phyloP scores from a whole-genome alignment of 1,140 invertebrate species.

The Hycleus phaleratus region DNA sequence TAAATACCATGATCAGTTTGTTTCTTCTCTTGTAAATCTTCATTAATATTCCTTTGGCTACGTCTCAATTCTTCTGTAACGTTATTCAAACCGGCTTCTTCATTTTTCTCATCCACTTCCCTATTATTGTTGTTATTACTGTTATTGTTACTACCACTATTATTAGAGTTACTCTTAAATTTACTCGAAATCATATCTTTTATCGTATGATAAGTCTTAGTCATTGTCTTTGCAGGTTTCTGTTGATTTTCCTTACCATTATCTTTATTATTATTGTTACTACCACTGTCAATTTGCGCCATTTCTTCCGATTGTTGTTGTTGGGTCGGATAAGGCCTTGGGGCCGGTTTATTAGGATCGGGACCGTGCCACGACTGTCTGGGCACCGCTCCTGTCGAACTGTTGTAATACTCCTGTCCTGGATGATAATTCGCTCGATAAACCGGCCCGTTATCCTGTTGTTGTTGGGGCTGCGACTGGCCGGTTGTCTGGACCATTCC shows the following conservation, averaged over 20 bases:
- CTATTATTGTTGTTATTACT: too few relatives aligned
- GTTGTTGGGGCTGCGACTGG: constrained; percentile 19
- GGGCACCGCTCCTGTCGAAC: constrained; percentile 32
- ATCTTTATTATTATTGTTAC: constrained; percentile 47
- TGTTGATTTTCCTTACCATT: constrained; percentile 45
- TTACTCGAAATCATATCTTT: constrained; percentile 79
- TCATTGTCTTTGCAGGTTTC: constrained; percentile 56
- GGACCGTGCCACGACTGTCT: constrained; percentile 28
- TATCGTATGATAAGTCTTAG: constrained; percentile 72
- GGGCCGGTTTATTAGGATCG: constrained; percentile 17
- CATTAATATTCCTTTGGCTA: constrained; percentile 41
- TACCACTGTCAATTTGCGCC: constrained; percentile 38
- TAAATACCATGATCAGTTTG: constrained; percentile 46
- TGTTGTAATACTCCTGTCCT: constrained; percentile 32
- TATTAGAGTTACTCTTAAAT: constrained; percentile 60
- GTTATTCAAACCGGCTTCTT: constrained; percentile 56
- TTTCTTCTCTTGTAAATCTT: constrained; percentile 41
- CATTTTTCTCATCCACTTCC: constrained; percentile 40
- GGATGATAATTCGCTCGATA: constrained; percentile 34
- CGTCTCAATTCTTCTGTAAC: constrained; percentile 52
- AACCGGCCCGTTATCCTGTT: constrained; percentile 20
- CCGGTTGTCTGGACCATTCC: constrained; percentile 26
- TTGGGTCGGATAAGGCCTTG: constrained; percentile 17
- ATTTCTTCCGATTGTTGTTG: constrained; percentile 11
- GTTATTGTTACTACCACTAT: constrained; percentile 27